Evolutionary conservation across 2,113 vertebrate genomes (phyloP), one percentile per base, ranked within the genome.

Genomic region (Colaptes auratus): DNA sequence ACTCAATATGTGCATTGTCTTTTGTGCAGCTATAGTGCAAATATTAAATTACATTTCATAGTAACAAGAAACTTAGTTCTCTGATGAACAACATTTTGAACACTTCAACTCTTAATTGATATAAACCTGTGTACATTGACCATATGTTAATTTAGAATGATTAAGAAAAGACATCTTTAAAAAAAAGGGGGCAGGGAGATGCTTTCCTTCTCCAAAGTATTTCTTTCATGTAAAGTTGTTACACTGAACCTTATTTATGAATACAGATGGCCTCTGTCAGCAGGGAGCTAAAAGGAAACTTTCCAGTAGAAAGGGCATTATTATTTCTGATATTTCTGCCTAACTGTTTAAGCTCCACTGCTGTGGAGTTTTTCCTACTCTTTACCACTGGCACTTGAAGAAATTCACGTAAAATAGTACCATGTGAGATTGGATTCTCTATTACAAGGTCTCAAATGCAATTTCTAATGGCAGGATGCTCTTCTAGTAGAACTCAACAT

Each of bases 1-100:
- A 96, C 56, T 94, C 73, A 96, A 96, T 82, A 76, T 56, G 59
- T 53, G 50, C 85, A 92, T 93, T 96, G 97, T 97, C 97, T 95
- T 93, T 82, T 5, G 1, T 89, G 89, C 55, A 86, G 90, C 77
- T 82, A 63, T 48, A 48, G 71, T 81, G 61, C 48, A 79, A 79
- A 69, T 93, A 91, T 94, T 95, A 48, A 89, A 92, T 97, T 97
- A 94, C 89, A 27, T 82, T 27, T 17, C 66, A 48, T 23, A 82
- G 87, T 72, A 80, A 64, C 50, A 78, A 80, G 35, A 87, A 60
- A 66, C 91, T 61, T 71, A 86, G 79, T 66, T 78, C 88, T 94
- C 61, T 86, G 84, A 95, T 91, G 89, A 94, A 53, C 64, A 66
- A 66, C 46, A 18, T 96, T 97, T 96, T 96, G 93, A 83, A 72